Evolutionary conservation across 2,113 vertebrate species (phyloP).

Genomic region (Heptranchias perlo): DNA sequence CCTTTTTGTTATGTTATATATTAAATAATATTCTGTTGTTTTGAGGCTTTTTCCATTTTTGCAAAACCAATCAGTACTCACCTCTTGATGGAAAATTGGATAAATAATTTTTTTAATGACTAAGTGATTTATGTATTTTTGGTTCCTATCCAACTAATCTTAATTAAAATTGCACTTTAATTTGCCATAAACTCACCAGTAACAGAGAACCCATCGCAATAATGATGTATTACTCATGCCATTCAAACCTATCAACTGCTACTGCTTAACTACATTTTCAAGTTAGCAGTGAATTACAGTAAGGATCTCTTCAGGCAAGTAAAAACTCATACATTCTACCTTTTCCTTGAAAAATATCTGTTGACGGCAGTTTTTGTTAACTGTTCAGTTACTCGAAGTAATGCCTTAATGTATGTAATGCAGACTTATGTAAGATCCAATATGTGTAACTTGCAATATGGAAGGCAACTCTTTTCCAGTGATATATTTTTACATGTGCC

Average conservation of each 20-base stretch:
- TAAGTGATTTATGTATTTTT: background rate
- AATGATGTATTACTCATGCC: background rate
- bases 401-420: background rate
- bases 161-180: background rate
- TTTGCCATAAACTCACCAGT: background rate
- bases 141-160: background rate
- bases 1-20: background rate
- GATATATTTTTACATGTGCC: background rate
- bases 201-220: background rate
- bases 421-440: background rate
- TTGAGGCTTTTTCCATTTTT: background rate
- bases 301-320: background rate
- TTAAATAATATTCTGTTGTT: background rate
- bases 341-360: background rate
- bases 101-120: background rate
- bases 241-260: background rate
- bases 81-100: background rate
- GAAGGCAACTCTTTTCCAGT: background rate
- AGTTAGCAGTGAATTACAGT: background rate
- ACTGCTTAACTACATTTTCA: background rate
- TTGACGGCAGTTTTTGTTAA: background rate
- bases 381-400: background rate
- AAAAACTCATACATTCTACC: background rate
- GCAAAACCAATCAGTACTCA: background rate
- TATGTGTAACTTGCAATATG: background rate